Percentiles rank a stretch among this genome's conserved stretches.
Conservation (phyloP, 1,140 invertebrate genomes). For the Sarcophaga peregrina region DNA sequence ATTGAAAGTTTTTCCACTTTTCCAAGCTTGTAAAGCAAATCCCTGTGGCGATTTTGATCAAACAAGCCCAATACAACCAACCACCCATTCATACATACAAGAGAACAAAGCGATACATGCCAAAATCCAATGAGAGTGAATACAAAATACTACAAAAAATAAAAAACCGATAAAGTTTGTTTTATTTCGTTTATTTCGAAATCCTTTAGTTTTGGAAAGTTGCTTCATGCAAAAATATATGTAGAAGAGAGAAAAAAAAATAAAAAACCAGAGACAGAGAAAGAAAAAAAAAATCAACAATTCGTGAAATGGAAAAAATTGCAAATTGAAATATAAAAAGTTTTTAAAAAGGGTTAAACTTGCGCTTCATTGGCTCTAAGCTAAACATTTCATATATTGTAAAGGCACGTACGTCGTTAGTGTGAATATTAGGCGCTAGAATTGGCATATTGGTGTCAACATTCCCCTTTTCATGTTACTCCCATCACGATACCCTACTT, state of each 20-base stretch:
- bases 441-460: constrained; percentile 35
- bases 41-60: constrained; percentile 44
- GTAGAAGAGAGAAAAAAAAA: too few relatives aligned
- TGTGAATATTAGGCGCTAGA: constrained; percentile 29
- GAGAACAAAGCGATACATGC: not conserved
- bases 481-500: too few relatives aligned
- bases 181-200: constrained; percentile 28
- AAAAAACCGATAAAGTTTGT: constrained; percentile 5
- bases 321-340: constrained; percentile 47
- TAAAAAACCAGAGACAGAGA: too few relatives aligned
- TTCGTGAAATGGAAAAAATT: constrained; percentile 34
- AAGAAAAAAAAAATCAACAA: not conserved
- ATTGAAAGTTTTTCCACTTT: constrained; percentile 47
- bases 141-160: too few relatives aligned
- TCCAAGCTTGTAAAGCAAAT: constrained; percentile 43
- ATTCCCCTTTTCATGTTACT: not conserved
- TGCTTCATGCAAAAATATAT: not conserved
- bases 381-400: constrained; percentile 3
- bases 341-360: constrained; percentile 45
- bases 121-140: constrained; percentile 9
- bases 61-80: constrained; percentile 3
- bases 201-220: constrained; percentile 19
- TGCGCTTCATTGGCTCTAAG: constrained; percentile 45
- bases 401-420: constrained; percentile 7
- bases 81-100: not conserved